A percentile compares a stretch with the other conserved stretches of the same genome.
phyloP scores from a whole-genome alignment of 2,888 invertebrate genomes.

The Polyommatus icarus region DNA sequence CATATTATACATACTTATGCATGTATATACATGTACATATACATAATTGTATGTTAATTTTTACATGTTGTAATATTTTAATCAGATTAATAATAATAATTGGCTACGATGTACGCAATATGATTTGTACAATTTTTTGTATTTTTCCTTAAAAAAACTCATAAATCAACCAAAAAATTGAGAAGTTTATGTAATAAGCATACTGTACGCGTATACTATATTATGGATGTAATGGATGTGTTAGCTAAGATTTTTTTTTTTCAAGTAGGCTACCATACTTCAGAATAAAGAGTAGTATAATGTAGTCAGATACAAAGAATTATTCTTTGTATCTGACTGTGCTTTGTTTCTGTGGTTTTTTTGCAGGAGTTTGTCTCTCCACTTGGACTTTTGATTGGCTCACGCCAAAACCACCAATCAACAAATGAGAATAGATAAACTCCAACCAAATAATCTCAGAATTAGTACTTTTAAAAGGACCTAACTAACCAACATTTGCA shows the following conservation, averaged over 20 bases:
- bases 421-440: no score
- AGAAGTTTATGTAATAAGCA: background rate
- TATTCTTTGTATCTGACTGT: no score
- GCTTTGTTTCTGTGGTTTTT: no score
- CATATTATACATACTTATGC: background rate
- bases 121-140: background rate
- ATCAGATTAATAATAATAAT: conserved; percentile 18
- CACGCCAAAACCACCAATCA: no score
- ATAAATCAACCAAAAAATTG: background rate
- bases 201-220: background rate
- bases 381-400: no score
- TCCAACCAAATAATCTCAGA: background rate
- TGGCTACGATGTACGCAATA: conserved; percentile 12
- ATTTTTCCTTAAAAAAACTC: background rate
- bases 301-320: no score
- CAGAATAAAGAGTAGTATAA: no score
- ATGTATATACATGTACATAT: no score
- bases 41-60: conserved; percentile 1
- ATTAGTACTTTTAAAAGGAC: background rate
- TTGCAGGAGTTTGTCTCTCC: no score
- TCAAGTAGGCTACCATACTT: background rate
- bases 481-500: background rate
- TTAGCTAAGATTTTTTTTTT: no score
- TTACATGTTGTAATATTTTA: background rate
- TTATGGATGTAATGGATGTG: no score